phyloP scores from a whole-genome alignment of 2,797 vertebrate genomes.

The Pipistrellus pipistrellus region DNA sequence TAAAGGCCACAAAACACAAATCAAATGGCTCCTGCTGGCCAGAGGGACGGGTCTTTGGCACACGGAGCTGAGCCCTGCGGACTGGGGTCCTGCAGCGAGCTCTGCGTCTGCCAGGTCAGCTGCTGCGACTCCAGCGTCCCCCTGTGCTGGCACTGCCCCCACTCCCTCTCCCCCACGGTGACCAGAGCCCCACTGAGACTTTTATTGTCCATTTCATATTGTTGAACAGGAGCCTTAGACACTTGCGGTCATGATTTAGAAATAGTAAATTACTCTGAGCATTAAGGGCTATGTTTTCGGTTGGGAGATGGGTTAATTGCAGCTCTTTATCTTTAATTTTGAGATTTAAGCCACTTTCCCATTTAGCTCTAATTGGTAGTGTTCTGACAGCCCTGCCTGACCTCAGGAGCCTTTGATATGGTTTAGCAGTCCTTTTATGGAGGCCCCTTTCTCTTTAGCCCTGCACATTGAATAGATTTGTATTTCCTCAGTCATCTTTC shows the following conservation, averaged over 20 bases:
- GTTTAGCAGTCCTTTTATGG: conserved; percentile 65
- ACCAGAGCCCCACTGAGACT: neutral
- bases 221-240: conserved; percentile 43
- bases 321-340: conserved; percentile 70
- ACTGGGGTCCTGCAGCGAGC: fast-evolving
- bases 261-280: conserved; percentile 78
- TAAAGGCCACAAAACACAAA: neutral
- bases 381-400: conserved; percentile 48
- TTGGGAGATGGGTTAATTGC: conserved; percentile 79
- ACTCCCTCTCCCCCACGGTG: neutral
- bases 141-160: neutral
- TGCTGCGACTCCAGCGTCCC: neutral
- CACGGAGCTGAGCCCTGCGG: neutral
- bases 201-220: conserved; percentile 64
- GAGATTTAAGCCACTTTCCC: conserved; percentile 69
- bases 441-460: conserved; percentile 51
- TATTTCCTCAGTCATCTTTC: conserved; percentile 65
- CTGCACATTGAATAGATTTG: conserved; percentile 71
- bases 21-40: neutral
- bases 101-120: neutral
- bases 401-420: conserved; percentile 68
- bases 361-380: conserved; percentile 77
- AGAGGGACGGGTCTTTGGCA: neutral
- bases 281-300: conserved; percentile 68
- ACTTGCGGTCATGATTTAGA: conserved; percentile 67